Conservation (phyloP, 2,888 invertebrate species). For the Diabrotica balteata region DNA sequence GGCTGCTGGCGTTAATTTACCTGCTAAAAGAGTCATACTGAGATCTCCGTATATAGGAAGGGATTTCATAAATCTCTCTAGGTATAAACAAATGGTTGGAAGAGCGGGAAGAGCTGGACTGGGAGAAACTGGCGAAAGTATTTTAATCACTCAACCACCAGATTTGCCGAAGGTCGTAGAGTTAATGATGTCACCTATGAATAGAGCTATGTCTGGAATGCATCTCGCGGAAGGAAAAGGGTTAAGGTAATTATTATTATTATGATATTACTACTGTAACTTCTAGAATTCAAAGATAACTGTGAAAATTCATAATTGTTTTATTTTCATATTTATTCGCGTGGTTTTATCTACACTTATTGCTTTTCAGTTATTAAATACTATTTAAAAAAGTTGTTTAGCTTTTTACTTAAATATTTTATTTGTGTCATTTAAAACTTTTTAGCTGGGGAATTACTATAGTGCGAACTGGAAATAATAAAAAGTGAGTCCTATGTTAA, state of each 20-base stretch:
- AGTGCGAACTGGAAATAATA: no score
- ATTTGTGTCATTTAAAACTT: no score
- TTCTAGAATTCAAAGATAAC: no score
- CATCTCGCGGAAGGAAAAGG: constrained; percentile 65
- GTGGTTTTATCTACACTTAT: no score
- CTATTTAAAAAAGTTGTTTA: background rate
- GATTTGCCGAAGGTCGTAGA: constrained; percentile 68
- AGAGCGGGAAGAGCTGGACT: constrained; percentile 92
- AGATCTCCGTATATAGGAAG: constrained; percentile 71
- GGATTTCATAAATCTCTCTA: constrained; percentile 59
- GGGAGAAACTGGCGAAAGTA: constrained; percentile 83
- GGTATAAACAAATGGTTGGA: constrained; percentile 96
- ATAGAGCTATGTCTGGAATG: constrained; percentile 69
- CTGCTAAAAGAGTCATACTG: constrained; percentile 86
- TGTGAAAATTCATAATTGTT: no score
- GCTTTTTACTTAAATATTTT: no score
- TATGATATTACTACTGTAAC: no score
- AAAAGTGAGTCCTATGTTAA: no score
- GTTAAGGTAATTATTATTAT: constrained; percentile 54
- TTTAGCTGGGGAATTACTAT: no score
- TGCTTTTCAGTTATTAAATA: background rate
- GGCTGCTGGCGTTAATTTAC: constrained; percentile 97
- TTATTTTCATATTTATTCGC: no score
- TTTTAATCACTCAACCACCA: constrained; percentile 74
- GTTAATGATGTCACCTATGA: constrained; percentile 71